Evolutionary conservation across 2,888 invertebrate species (phyloP).

Genomic region (Drosophila engyochracea): DNA sequence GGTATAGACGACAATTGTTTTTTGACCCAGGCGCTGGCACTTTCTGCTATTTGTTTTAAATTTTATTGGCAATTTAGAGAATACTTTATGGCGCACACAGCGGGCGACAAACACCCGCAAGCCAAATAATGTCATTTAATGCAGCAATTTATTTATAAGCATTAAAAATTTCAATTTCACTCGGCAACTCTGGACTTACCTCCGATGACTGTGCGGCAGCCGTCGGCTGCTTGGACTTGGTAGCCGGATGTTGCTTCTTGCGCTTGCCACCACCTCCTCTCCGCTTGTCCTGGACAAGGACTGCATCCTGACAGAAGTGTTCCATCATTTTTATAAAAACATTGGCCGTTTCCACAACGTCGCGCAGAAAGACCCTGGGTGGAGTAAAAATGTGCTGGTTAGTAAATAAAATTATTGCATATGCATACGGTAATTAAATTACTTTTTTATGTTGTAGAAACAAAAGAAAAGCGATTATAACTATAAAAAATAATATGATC

Average conservation of each 20-base stretch:
- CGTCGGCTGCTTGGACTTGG: slow-evolving; percentile 83
- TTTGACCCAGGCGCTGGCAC: slow-evolving; percentile 42
- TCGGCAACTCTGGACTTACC: slow-evolving; percentile 61
- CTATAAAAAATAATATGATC: slow-evolving; percentile 14
- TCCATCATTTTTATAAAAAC: slow-evolving; percentile 96
- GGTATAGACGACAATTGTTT: slow-evolving; percentile 60
- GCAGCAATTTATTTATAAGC: slow-evolving; percentile 67
- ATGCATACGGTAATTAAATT: slow-evolving; percentile 69
- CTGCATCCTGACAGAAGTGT: slow-evolving; percentile 87
- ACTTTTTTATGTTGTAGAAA: slow-evolving; percentile 34
- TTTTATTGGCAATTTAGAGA: slow-evolving; percentile 80
- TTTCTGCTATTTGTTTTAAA: slow-evolving; percentile 76
- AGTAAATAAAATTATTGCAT: slow-evolving; percentile 57
- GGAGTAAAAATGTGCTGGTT: slow-evolving; percentile 22
- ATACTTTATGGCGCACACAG: slow-evolving; percentile 74
- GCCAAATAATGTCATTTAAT: slow-evolving; percentile 74
- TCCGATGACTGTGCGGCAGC: slow-evolving; percentile 70
- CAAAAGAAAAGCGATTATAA: slow-evolving; percentile 18
- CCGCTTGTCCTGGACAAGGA: slow-evolving; percentile 90
- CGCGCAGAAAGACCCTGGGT: slow-evolving; percentile 91
- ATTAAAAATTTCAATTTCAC: slow-evolving; percentile 59
- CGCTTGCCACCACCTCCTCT: slow-evolving; percentile 49
- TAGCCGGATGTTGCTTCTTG: slow-evolving; percentile 79
- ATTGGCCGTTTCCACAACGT: slow-evolving; percentile 95
- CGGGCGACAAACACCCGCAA: slow-evolving; percentile 58